Conservation (phyloP, 1,140 invertebrate species). For the Hylaeus volcanicus region DNA sequence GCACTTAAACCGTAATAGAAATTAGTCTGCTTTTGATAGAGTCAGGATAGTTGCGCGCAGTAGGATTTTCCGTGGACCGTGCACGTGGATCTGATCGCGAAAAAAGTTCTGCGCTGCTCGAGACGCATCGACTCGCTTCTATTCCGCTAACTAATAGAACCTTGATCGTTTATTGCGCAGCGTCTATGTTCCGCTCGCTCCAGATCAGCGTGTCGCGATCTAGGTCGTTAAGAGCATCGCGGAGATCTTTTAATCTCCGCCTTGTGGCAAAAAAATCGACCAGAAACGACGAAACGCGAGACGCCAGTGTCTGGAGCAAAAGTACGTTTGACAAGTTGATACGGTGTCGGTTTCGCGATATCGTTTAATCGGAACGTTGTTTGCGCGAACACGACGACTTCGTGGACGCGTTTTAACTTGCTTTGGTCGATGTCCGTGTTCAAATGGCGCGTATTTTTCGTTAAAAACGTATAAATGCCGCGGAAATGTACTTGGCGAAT, state of each 20-base stretch:
- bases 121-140: slow-evolving; percentile 20
- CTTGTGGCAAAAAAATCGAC: slow-evolving; percentile 15
- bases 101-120: slow-evolving; percentile 1
- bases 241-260: slow-evolving; percentile 33
- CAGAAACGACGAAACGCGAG: not conserved
- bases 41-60: too few relatives aligned
- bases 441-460: too few relatives aligned
- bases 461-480: too few relatives aligned
- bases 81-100: not conserved
- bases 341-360: not conserved
- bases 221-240: slow-evolving; percentile 47
- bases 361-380: not conserved
- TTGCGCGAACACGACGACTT: slow-evolving; percentile 5
- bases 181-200: slow-evolving; percentile 59
- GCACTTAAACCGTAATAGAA: too few relatives aligned
- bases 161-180: slow-evolving; percentile 70
- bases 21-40: too few relatives aligned
- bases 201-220: slow-evolving; percentile 53
- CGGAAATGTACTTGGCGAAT: too few relatives aligned
- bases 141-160: slow-evolving; percentile 66
- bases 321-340: not conserved
- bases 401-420: too few relatives aligned
- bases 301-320: too few relatives aligned
- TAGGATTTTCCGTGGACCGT: not conserved
- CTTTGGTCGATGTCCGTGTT: too few relatives aligned